Percentiles rank a stretch among this genome's conserved stretches.
Evolutionary conservation across 2,888 invertebrate species (phyloP).

Genomic region (Spatulosminthurus flaviceps): DNA sequence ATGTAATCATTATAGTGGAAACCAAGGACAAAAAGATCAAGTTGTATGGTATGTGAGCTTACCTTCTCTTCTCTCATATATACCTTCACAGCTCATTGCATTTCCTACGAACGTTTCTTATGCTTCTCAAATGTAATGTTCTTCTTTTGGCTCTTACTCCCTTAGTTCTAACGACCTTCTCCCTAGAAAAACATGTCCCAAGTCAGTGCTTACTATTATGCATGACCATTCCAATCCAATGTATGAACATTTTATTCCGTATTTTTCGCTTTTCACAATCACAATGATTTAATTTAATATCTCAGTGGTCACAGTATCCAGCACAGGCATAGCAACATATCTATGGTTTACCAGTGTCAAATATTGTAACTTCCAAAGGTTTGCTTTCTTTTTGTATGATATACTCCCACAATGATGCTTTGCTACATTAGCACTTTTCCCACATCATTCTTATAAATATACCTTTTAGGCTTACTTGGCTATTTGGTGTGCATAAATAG

Average conservation of each 20-base stretch:
- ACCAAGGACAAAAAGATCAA: conserved; percentile 94
- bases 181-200: too few species aligned
- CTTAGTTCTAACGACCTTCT: background rate
- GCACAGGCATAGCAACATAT: background rate
- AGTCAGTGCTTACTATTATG: too few species aligned
- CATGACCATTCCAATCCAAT: too few species aligned
- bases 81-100: conserved; percentile 6
- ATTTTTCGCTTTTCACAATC: background rate
- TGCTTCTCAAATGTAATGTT: background rate
- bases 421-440: too few species aligned
- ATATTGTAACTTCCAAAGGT: too few species aligned
- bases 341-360: too few species aligned
- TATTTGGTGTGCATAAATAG: too few species aligned
- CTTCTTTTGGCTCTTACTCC: background rate
- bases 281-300: conserved; percentile 18
- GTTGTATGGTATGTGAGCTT: conserved; percentile 77
- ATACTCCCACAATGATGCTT: background rate
- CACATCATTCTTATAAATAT: too few species aligned
- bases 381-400: background rate
- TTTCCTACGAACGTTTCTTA: background rate
- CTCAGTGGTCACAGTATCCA: background rate
- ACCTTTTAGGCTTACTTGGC: too few species aligned
- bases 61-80: conserved; percentile 2
- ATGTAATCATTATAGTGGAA: conserved; percentile 93
- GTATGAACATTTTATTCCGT: background rate